A percentile compares a stretch with the other conserved stretches of the same genome.
phyloP scores from a whole-genome alignment of 2,113 vertebrate species.

The Mesitornis unicolor region DNA sequence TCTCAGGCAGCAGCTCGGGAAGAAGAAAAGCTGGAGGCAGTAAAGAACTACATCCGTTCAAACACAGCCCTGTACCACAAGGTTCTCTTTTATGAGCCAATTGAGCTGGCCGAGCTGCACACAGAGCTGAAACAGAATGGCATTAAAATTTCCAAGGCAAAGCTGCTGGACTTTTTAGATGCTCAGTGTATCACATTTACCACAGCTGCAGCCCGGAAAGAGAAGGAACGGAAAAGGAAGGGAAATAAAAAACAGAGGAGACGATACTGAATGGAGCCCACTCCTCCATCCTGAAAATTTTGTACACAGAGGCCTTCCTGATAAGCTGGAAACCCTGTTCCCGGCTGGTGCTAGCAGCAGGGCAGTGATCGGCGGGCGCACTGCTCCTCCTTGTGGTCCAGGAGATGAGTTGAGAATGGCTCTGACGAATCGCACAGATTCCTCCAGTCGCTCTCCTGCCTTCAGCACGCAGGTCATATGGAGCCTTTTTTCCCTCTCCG shows the following conservation, averaged over 20 bases:
- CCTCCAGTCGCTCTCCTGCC: background rate
- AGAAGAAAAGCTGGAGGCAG: slow-evolving; percentile 72
- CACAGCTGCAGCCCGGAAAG: slow-evolving; percentile 79
- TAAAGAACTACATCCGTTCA: slow-evolving; percentile 82
- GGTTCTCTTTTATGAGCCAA: slow-evolving; percentile 88
- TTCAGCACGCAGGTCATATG: background rate
- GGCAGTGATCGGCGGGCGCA: background rate
- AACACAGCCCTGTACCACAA: slow-evolving; percentile 75
- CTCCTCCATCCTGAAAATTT: background rate
- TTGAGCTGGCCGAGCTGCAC: slow-evolving; percentile 85
- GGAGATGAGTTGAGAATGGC: background rate
- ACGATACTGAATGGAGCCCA: background rate
- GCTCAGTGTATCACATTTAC: slow-evolving; percentile 91
- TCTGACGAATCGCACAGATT: rapidly evolving
- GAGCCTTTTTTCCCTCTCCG: background rate
- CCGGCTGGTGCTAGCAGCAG: background rate
- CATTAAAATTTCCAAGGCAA: slow-evolving; percentile 80
- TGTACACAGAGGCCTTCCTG: background rate
- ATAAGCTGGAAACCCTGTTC: background rate
- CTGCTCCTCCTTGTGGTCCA: background rate
- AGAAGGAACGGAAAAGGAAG: background rate
- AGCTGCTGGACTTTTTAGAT: slow-evolving; percentile 89
- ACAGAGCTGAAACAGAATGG: slow-evolving; percentile 80
- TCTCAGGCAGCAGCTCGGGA: slow-evolving; percentile 77
- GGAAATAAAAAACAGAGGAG: slow-evolving; percentile 44